A percentile compares a stretch with the other conserved stretches of the same genome.
Conservation (phyloP, 1,140 invertebrate genomes). For the Pachyrhynchus sulphureomaculatus region DNA sequence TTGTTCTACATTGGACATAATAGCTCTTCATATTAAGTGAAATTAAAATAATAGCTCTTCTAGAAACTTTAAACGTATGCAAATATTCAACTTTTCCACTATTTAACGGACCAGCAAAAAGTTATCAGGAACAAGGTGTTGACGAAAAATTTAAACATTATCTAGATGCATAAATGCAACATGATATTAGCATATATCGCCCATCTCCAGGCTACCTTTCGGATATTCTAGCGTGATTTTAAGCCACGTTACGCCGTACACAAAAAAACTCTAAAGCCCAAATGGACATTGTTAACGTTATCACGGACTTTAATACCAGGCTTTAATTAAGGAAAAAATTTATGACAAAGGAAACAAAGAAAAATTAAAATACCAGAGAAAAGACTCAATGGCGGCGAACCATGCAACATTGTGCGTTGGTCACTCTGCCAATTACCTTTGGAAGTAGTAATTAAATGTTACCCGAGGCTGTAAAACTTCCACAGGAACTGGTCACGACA, state of each 20-base stretch:
- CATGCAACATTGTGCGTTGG: slow-evolving; percentile 9
- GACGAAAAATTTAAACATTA: too few relatives aligned
- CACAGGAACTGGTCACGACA: background rate
- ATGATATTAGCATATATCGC: slow-evolving; percentile 7
- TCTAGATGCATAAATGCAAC: background rate
- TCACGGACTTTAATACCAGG: background rate
- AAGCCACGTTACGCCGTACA: background rate
- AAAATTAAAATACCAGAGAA: slow-evolving; percentile 1
- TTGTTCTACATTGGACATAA: too few relatives aligned
- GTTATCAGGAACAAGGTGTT: too few relatives aligned
- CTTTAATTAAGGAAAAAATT: slow-evolving; percentile 10
- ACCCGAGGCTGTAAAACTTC: background rate
- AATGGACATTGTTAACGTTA: slow-evolving; percentile 5
- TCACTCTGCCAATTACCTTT: slow-evolving; percentile 7
- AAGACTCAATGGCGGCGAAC: background rate
- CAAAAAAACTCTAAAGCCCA: slow-evolving; percentile 6
- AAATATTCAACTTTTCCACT: too few relatives aligned
- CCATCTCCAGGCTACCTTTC: background rate
- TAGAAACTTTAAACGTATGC: too few relatives aligned
- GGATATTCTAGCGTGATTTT: slow-evolving; percentile 1
- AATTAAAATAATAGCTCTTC: too few relatives aligned
- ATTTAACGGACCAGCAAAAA: too few relatives aligned
- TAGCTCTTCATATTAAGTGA: too few relatives aligned
- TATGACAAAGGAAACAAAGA: slow-evolving; percentile 1
- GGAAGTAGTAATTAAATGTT: background rate